Evolutionary conservation across 2,888 invertebrate species (phyloP).

Genomic region (Drosophila trichaetosa): DNA sequence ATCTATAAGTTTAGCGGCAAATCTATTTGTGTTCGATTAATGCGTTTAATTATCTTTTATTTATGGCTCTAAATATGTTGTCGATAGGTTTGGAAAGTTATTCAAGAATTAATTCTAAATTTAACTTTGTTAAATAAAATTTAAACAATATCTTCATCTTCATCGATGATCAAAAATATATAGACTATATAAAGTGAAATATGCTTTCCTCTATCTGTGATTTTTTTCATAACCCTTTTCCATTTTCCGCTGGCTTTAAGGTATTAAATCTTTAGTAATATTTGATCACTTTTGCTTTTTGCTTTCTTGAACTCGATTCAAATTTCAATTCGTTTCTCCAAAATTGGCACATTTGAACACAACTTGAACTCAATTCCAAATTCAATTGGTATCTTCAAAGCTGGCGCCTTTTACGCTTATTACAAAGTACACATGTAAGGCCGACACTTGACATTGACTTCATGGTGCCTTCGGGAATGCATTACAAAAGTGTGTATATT

Average conservation of each 20-base stretch:
- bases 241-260: not conserved
- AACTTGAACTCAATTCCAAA: not conserved
- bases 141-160: not conserved
- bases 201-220: accelerated
- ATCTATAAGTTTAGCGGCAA: not conserved
- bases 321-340: not conserved
- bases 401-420: constrained; percentile 50
- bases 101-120: not conserved
- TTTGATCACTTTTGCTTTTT: not conserved
- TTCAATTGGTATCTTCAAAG: not conserved
- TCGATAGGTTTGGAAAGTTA: not conserved
- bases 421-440: constrained; percentile 31
- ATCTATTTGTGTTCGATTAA: not conserved
- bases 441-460: constrained; percentile 58
- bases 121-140: not conserved
- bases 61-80: not conserved
- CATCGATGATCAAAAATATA: not conserved
- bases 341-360: constrained; percentile 34
- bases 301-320: not conserved
- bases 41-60: not conserved
- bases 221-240: not conserved
- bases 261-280: not conserved
- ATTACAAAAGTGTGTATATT: constrained; percentile 1
- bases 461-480: not conserved
- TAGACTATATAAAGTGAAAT: not conserved